Percentiles rank a stretch among this genome's conserved stretches.
Evolutionary conservation across 2,888 invertebrate genomes (phyloP).

Genomic region (Tachina fera): DNA sequence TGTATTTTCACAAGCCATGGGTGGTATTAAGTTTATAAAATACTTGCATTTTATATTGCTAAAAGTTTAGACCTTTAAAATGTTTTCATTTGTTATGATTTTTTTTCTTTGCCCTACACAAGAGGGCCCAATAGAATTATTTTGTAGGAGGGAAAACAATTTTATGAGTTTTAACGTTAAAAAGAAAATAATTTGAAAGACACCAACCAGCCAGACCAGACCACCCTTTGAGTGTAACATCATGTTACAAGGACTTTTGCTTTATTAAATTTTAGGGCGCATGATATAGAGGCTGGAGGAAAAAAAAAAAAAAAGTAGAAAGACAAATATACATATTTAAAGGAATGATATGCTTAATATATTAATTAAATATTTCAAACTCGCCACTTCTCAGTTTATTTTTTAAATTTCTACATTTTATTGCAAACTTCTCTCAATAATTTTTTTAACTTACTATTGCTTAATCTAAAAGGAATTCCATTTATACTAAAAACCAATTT

Average conservation of each 20-base stretch:
- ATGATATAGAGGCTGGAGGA: not conserved
- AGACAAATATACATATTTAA: too few relatives aligned
- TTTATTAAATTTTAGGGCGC: not conserved
- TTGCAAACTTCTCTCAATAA: too few relatives aligned
- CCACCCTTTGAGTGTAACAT: slow-evolving; percentile 45
- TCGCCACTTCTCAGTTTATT: too few relatives aligned
- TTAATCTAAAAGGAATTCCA: not conserved
- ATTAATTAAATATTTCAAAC: too few relatives aligned
- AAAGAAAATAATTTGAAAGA: slow-evolving; percentile 19
- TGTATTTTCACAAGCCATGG: slow-evolving; percentile 54
- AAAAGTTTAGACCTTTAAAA: slow-evolving; percentile 65
- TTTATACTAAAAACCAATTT: not conserved
- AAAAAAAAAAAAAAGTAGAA: too few relatives aligned
- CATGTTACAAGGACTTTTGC: slow-evolving; percentile 28
- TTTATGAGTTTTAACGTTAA: slow-evolving; percentile 62
- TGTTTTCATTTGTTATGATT: slow-evolving; percentile 42
- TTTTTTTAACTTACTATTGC: not conserved
- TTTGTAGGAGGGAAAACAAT: slow-evolving; percentile 50
- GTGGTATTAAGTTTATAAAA: slow-evolving; percentile 61
- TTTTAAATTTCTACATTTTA: too few relatives aligned
- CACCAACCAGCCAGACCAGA: slow-evolving; percentile 40
- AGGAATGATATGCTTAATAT: too few relatives aligned
- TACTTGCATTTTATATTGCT: slow-evolving; percentile 38
- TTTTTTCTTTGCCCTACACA: not conserved
- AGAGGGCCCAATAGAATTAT: slow-evolving; percentile 12